Conservation (phyloP, 2,797 vertebrate species). For the Hephaestus fuliginosus region DNA sequence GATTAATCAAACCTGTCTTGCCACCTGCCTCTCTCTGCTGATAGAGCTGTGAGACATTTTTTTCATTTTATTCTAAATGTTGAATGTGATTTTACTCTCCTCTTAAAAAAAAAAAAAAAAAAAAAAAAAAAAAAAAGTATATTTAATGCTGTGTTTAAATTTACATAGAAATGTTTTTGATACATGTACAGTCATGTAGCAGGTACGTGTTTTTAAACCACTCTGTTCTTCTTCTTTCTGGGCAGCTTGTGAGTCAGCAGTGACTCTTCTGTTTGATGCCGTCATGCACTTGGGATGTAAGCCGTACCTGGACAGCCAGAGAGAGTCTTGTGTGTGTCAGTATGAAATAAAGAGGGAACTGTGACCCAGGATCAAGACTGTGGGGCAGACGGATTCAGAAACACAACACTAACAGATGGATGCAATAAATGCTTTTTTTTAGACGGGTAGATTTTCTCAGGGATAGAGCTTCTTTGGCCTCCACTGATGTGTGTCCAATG, state of each 20-base stretch:
- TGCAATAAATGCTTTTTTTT: neutral
- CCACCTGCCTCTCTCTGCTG: neutral
- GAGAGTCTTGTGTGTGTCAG: constrained; percentile 91
- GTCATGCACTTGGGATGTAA: constrained; percentile 98
- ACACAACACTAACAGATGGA: constrained; percentile 12
- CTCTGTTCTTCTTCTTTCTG: constrained; percentile 12
- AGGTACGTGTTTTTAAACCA: neutral
- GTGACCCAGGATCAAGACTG: constrained; percentile 72
- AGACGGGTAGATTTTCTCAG: constrained; percentile 55
- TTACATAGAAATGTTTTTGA: neutral
- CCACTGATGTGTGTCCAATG: constrained; percentile 8
- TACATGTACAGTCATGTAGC: neutral
- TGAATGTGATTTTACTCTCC: neutral
- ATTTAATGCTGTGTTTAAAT: neutral
- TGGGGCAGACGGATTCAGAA: constrained; percentile 14
- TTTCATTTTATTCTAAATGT: neutral
- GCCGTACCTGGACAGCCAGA: constrained; percentile 97
- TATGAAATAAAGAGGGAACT: constrained; percentile 92
- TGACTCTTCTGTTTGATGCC: constrained; percentile 93
- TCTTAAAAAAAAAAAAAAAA: too few species aligned
- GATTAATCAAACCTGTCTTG: neutral
- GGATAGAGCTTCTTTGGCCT: constrained; percentile 31
- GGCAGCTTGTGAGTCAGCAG: constrained; percentile 94
- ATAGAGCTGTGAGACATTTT: neutral
- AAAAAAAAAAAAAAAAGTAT: too few species aligned